Conservation (phyloP, 2,888 invertebrate species). For the Masnerella sp. region DNA sequence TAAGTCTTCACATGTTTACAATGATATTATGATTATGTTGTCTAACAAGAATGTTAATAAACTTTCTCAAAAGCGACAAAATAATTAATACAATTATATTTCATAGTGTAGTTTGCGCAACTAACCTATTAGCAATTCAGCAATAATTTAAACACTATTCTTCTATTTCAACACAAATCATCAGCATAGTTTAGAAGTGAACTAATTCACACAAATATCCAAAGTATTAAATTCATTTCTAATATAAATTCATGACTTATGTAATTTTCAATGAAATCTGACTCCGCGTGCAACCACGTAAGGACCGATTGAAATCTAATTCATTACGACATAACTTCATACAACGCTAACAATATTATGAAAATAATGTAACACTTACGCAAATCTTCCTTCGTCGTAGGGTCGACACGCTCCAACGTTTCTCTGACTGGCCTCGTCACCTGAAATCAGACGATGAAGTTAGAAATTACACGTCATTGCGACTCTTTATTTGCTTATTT, state of each 20-base stretch:
- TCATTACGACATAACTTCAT: conserved; percentile 31
- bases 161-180: too few relatives aligned
- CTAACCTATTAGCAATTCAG: too few relatives aligned
- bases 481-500: conserved; percentile 3
- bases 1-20: too few relatives aligned
- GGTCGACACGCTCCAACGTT: conserved; percentile 64
- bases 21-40: too few relatives aligned
- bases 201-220: conserved; percentile 7
- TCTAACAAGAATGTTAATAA: too few relatives aligned
- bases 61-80: too few relatives aligned
- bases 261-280: conserved; percentile 22
- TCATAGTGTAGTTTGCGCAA: too few relatives aligned
- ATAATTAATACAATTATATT: too few relatives aligned
- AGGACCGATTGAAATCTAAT: conserved; percentile 38
- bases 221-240: conserved; percentile 22
- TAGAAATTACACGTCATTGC: conserved; percentile 17
- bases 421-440: conserved; percentile 56
- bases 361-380: conserved; percentile 69
- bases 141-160: too few relatives aligned
- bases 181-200: too few relatives aligned
- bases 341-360: conserved; percentile 44
- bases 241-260: conserved; percentile 22
- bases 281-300: conserved; percentile 5
- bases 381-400: conserved; percentile 72
- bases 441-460: conserved; percentile 41